Evolutionary conservation across 2,888 invertebrate genomes (phyloP).

Genomic region (Cerceris ruficornis): DNA sequence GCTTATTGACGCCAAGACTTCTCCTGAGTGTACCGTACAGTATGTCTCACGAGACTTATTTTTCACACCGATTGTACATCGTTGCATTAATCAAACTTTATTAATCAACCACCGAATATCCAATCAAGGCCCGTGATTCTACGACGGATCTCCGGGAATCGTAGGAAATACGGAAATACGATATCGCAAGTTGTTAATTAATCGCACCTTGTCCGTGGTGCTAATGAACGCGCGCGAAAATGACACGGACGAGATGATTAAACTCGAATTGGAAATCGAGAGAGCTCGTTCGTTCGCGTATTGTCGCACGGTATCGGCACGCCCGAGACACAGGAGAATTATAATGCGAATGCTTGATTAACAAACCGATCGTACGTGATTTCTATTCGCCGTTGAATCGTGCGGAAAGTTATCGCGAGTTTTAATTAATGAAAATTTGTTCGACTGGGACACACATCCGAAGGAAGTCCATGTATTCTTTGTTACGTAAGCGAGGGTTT

Average conservation of each 20-base stretch:
- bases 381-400: neutral
- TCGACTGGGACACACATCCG: neutral
- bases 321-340: neutral
- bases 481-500: neutral
- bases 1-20: too few species aligned
- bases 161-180: neutral
- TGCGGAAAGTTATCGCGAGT: conserved; percentile 12
- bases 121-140: too few species aligned
- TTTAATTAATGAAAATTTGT: conserved; percentile 15
- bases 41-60: too few species aligned
- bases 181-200: conserved; percentile 13
- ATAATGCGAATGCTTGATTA: conserved; percentile 39
- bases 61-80: too few species aligned
- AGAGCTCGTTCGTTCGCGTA: conserved; percentile 16
- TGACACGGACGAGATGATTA: conserved; percentile 21
- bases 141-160: too few species aligned
- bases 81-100: too few species aligned
- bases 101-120: too few species aligned
- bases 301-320: conserved; percentile 16
- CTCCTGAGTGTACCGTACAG: too few species aligned
- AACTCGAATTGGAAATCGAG: conserved; percentile 25
- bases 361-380: conserved; percentile 27
- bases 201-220: conserved; percentile 21
- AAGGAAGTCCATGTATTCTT: neutral
- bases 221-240: conserved; percentile 34